phyloP scores from a whole-genome alignment of 2,113 vertebrate genomes.

The Cyanoliseus patagonus region DNA sequence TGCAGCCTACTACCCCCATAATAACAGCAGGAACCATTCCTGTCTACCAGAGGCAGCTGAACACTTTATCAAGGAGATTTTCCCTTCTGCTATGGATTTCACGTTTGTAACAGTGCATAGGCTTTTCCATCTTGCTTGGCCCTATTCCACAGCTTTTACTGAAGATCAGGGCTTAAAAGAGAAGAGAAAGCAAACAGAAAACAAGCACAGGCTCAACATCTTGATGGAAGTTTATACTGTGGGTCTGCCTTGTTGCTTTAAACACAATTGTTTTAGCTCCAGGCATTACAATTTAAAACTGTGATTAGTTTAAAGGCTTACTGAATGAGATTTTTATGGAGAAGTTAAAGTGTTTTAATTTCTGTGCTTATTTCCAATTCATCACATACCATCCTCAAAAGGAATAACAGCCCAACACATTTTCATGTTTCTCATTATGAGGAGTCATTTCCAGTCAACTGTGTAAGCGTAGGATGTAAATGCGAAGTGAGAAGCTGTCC shows the following conservation, averaged over 20 bases:
- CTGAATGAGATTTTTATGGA: constrained; percentile 1
- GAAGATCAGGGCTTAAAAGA: not conserved
- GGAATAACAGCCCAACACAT: not conserved
- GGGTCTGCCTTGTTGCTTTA: constrained; percentile 9
- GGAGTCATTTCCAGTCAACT: not conserved
- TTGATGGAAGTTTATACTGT: not conserved
- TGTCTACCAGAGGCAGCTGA: not conserved
- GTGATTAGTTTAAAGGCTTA: constrained; percentile 35
- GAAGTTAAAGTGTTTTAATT: constrained; percentile 5
- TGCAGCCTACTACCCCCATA: constrained; percentile 22
- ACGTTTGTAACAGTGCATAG: not conserved
- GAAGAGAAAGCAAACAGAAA: constrained; percentile 10
- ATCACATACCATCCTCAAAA: not conserved
- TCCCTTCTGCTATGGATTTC: not conserved
- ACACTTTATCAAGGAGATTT: constrained; percentile 1
- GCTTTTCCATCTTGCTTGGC: not conserved
- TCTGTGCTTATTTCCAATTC: not conserved
- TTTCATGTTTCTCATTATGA: not conserved
- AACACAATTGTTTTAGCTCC: constrained; percentile 24
- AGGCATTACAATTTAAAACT: not conserved
- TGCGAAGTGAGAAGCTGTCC: not conserved
- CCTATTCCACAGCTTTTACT: not conserved
- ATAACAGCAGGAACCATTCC: constrained; percentile 23
- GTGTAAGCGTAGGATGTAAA: not conserved
- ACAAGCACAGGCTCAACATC: not conserved